These are phyloP conservation scores for Hydractinia symbiolongicarpus DNA, from an alignment of 30 jellyfish, hydroid and myxozoan species.

Conservation along the genomic window DNA sequence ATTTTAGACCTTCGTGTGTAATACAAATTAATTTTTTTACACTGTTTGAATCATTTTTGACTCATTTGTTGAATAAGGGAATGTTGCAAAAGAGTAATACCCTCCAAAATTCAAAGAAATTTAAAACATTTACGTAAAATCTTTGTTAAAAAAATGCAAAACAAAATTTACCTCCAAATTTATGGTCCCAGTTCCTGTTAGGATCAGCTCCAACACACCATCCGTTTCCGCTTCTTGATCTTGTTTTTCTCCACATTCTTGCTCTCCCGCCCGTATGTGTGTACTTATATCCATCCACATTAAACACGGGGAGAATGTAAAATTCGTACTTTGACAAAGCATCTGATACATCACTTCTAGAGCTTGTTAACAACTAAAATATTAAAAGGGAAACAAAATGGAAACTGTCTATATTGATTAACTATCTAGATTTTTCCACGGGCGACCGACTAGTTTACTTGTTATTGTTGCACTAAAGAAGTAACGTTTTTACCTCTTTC, in stretches of 20 bases:
- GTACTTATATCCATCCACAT: slow-evolving; percentile 80
- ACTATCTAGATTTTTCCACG: too few relatives aligned
- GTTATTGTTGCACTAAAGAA: background rate
- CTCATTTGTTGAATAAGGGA: too few relatives aligned
- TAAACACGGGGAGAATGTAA: slow-evolving; percentile 55
- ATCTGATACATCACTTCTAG: slow-evolving; percentile 30
- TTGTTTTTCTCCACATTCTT: slow-evolving; percentile 89
- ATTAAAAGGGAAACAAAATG: background rate
- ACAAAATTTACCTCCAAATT: slow-evolving; percentile 63
- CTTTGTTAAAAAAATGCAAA: background rate
- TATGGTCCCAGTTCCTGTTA: slow-evolving; percentile 78
- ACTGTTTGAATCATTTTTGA: too few relatives aligned
- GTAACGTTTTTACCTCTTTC: slow-evolving; percentile 42
- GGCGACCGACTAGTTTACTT: too few relatives aligned
- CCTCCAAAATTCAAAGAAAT: too few relatives aligned
- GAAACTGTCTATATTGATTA: too few relatives aligned
- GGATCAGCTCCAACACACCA: slow-evolving; percentile 89
- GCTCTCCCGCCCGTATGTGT: slow-evolving; percentile 60
- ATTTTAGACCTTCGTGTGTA: too few relatives aligned
- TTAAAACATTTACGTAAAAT: too few relatives aligned
- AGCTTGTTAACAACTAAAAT: slow-evolving; percentile 18
- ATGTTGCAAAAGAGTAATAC: too few relatives aligned
- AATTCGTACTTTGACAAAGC: slow-evolving; percentile 32
- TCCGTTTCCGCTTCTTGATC: slow-evolving; percentile 39
- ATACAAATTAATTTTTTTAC: too few relatives aligned